Evolutionary conservation across 2,888 invertebrate species (phyloP).

Genomic region (Deroplatys truncata): DNA sequence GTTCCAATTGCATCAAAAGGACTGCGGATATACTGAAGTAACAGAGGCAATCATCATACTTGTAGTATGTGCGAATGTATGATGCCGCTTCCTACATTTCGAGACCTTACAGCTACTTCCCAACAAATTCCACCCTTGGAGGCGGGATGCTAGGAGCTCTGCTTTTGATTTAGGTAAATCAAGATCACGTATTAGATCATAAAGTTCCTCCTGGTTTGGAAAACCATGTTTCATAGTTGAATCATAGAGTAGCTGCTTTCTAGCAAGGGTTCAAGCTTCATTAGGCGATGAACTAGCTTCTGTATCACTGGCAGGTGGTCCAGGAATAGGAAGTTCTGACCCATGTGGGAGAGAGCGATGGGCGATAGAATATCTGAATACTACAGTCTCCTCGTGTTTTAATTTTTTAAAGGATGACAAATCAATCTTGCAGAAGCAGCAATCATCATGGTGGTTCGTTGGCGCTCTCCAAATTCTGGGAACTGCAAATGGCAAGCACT

Average conservation of each 20-base stretch:
- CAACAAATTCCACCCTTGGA: neutral
- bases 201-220: neutral
- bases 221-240: no score
- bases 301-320: neutral
- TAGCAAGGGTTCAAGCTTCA: neutral
- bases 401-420: neutral
- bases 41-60: neutral
- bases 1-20: neutral
- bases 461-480: neutral
- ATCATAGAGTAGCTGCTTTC: neutral
- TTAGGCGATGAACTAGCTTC: neutral
- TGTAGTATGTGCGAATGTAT: neutral
- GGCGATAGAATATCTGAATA: neutral
- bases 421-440: neutral
- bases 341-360: neutral
- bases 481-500: neutral
- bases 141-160: neutral
- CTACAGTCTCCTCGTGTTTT: neutral
- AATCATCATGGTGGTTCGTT: neutral
- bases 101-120: neutral
- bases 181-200: neutral
- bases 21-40: no score
- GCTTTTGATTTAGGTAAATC: neutral
- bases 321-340: neutral
- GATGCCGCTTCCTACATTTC: neutral